phyloP scores from a whole-genome alignment of 2,888 invertebrate genomes.

The Callosobruchus maculatus region DNA sequence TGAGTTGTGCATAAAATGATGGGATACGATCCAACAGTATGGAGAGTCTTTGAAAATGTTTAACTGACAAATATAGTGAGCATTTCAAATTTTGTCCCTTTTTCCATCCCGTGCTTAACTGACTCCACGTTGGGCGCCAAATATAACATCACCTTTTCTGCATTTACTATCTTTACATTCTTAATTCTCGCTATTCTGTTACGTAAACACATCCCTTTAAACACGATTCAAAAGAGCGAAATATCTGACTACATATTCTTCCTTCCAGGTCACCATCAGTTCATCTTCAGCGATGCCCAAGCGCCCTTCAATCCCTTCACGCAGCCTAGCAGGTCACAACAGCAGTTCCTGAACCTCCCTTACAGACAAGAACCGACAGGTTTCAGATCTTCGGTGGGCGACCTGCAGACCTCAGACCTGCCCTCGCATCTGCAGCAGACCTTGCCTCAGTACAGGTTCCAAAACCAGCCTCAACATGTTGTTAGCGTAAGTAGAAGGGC shows the following conservation, averaged over 20 bases:
- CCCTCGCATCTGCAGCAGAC: constrained; percentile 45
- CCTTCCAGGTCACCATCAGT: constrained; percentile 47
- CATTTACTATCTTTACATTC: too few relatives aligned
- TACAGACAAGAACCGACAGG: constrained; percentile 34
- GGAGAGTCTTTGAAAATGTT: too few relatives aligned
- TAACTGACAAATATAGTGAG: too few relatives aligned
- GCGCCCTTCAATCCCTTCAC: constrained; percentile 40
- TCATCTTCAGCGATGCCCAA: constrained; percentile 40
- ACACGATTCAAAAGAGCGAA: too few relatives aligned
- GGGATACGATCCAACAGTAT: too few relatives aligned
- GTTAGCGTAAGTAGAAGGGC: constrained; percentile 8
- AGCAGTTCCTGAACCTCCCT: constrained; percentile 27
- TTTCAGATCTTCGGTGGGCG: constrained; percentile 27
- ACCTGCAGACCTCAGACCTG: constrained; percentile 47
- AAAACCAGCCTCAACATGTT: constrained; percentile 42
- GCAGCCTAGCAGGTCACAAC: constrained; percentile 19
- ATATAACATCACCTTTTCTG: too few relatives aligned
- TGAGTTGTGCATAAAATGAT: too few relatives aligned
- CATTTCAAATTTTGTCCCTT: too few relatives aligned
- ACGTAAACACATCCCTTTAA: too few relatives aligned
- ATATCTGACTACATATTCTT: neutral
- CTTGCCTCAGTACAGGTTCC: constrained; percentile 45
- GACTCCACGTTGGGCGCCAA: too few relatives aligned
- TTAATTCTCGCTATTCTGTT: too few relatives aligned
- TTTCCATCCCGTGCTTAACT: too few relatives aligned